Percentiles rank a stretch among this genome's conserved stretches.
Evolutionary conservation across 2,888 invertebrate genomes (phyloP).

Genomic region (Tortrix viridana): DNA sequence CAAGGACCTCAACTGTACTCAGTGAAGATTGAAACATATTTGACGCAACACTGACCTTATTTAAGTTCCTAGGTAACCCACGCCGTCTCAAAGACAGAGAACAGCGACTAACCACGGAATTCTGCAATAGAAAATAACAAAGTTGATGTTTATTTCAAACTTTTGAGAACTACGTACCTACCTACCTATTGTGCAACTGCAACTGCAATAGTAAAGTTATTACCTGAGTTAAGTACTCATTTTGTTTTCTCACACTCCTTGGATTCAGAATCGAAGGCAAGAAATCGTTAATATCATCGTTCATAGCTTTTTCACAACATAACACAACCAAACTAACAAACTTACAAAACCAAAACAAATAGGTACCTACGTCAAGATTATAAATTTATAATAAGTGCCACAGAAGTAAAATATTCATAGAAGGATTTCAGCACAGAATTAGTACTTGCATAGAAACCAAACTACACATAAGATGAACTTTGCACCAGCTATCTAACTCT

Average conservation of each 20-base stretch:
- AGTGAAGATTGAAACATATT: neutral
- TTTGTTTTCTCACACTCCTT: constrained; percentile 54
- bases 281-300: constrained; percentile 58
- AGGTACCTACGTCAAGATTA: too few relatives aligned
- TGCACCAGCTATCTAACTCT: too few relatives aligned
- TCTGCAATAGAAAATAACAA: constrained; percentile 47
- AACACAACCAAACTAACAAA: constrained; percentile 1
- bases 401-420: too few relatives aligned
- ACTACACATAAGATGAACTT: too few relatives aligned
- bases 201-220: neutral
- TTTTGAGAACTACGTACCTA: neutral
- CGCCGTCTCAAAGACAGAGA: constrained; percentile 60
- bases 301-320: constrained; percentile 44
- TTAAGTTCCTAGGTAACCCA: constrained; percentile 38
- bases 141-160: neutral
- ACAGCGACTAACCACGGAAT: constrained; percentile 55
- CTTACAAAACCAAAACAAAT: neutral
- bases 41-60: constrained; percentile 39
- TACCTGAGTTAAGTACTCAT: constrained; percentile 65
- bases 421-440: too few relatives aligned
- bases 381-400: too few relatives aligned
- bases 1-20: too few relatives aligned
- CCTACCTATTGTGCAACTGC: too few relatives aligned
- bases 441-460: too few relatives aligned
- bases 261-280: constrained; percentile 70